These are phyloP conservation scores for Augochlora pura DNA, from an alignment of 1,140 invertebrate species.

Conservation along the genomic window DNA sequence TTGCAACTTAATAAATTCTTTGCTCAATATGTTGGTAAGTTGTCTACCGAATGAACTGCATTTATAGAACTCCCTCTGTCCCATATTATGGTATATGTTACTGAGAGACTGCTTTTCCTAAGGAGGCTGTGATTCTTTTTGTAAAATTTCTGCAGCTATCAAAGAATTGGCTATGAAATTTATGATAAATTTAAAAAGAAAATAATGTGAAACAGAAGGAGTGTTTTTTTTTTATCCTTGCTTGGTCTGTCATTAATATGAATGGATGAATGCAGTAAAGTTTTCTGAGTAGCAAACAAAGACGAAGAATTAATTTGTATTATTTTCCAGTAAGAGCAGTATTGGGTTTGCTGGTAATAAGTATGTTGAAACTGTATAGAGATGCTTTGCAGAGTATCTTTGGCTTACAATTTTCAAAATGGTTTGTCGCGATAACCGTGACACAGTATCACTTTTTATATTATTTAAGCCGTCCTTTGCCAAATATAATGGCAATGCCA, in stretches of 20 bases:
- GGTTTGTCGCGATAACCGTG: slow-evolving; percentile 92
- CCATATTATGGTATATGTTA: not conserved
- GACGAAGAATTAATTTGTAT: slow-evolving; percentile 11
- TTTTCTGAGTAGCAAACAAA: not conserved
- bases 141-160: no score
- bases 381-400: slow-evolving; percentile 87
- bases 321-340: slow-evolving; percentile 89
- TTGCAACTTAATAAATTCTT: slow-evolving; percentile 92
- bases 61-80: slow-evolving; percentile 25
- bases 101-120: no score
- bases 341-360: slow-evolving; percentile 88
- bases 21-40: slow-evolving; percentile 94
- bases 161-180: no score
- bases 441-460: slow-evolving; percentile 99
- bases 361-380: slow-evolving; percentile 87
- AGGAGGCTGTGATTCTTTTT: no score
- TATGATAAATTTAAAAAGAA: no score
- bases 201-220: no score
- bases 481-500: slow-evolving; percentile 97
- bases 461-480: slow-evolving; percentile 95
- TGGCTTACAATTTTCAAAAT: slow-evolving; percentile 88
- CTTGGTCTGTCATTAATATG: slow-evolving; percentile 22
- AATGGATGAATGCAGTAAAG: not conserved
- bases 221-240: not conserved
- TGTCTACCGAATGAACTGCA: slow-evolving; percentile 41